Evolutionary conservation across 2,797 vertebrate species (phyloP).

Genomic region (Melanotaenia boesemani): DNA sequence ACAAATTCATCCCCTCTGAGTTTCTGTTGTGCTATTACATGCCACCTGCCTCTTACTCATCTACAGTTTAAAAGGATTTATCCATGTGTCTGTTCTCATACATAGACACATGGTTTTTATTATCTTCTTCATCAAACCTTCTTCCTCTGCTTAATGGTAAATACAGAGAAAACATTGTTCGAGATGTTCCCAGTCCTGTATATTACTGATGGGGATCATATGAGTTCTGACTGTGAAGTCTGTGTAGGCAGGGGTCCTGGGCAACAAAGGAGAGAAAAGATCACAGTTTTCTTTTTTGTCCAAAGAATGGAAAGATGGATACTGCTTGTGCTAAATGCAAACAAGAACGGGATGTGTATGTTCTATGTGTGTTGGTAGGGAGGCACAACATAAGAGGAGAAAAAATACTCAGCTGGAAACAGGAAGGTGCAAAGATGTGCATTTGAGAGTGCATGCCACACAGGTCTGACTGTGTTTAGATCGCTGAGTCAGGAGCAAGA

Average conservation of each 20-base stretch:
- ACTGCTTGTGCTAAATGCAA: conserved; percentile 39
- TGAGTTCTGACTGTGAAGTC: conserved; percentile 44
- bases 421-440: conserved; percentile 54
- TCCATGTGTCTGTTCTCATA: conserved; percentile 31
- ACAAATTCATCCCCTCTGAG: no score
- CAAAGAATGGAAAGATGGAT: conserved; percentile 45
- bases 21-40: conserved; percentile 7
- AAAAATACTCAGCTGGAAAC: conserved; percentile 36
- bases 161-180: conserved; percentile 34
- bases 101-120: conserved; percentile 22
- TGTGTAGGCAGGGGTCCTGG: conserved; percentile 3
- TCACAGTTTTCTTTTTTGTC: conserved; percentile 45
- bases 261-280: conserved; percentile 13
- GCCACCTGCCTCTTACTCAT: conserved; percentile 51
- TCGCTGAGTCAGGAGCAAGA: conserved; percentile 50
- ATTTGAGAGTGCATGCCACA: conserved; percentile 18
- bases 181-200: conserved; percentile 37
- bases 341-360: conserved; percentile 51
- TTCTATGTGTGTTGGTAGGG: conserved; percentile 12
- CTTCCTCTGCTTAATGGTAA: conserved; percentile 30
- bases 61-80: conserved; percentile 66
- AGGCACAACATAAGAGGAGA: conserved; percentile 21
- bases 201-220: conserved; percentile 54
- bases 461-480: conserved; percentile 37
- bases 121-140: conserved; percentile 21